Percentiles rank a stretch among this genome's conserved stretches.
Evolutionary conservation across 2,888 invertebrate genomes (phyloP).

Genomic region (Lymantria dispar): DNA sequence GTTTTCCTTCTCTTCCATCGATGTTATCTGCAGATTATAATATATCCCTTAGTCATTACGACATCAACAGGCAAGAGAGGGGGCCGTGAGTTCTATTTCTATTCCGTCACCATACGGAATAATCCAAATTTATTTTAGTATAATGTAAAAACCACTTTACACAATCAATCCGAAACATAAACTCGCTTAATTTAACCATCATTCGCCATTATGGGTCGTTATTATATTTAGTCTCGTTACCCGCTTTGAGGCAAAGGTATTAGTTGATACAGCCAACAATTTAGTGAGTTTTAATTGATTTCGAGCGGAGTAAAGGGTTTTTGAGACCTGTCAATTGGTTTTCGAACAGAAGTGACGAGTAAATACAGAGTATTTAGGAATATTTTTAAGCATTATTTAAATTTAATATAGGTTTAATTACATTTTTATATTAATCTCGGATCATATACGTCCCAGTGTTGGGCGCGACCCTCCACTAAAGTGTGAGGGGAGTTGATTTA

Average conservation of each 20-base stretch:
- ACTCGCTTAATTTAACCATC: constrained; percentile 66
- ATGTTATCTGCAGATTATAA: no score
- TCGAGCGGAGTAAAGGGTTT: constrained; percentile 3
- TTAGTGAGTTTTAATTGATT: constrained; percentile 28
- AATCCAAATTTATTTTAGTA: not conserved
- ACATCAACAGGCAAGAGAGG: no score
- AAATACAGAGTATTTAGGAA: no score
- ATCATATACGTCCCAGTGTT: no score
- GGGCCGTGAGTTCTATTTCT: no score
- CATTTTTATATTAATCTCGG: no score
- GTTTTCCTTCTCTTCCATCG: no score
- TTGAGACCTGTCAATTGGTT: constrained; percentile 2
- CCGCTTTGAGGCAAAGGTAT: constrained; percentile 21
- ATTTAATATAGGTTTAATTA: no score
- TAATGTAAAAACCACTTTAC: constrained; percentile 37
- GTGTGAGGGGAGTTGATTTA: no score
- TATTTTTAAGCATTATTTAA: no score
- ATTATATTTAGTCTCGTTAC: constrained; percentile 52
- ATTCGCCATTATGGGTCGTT: constrained; percentile 64
- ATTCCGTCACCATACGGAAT: not conserved
- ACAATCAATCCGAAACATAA: constrained; percentile 67
- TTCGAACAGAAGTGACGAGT: not conserved
- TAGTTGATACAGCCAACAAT: constrained; percentile 8
- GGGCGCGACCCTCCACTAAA: no score
- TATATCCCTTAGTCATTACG: no score